Conservation (phyloP, 2,888 invertebrate genomes). For the Caenorhabditis uteleia region DNA sequence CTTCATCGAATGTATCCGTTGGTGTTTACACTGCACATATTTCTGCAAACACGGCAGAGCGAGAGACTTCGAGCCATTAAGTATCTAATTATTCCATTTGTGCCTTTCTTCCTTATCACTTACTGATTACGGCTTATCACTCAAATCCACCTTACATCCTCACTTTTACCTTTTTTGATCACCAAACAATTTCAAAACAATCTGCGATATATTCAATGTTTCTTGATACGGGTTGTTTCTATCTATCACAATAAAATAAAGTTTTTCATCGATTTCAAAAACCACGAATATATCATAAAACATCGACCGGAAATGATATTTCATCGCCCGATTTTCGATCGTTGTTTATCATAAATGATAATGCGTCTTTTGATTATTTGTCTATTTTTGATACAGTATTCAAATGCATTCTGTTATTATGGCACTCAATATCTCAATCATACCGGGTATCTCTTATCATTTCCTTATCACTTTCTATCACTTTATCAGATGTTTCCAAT, state of each 20-base stretch:
- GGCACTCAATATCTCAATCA: conserved; percentile 21
- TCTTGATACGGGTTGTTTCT: conserved; percentile 1
- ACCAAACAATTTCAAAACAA: neutral
- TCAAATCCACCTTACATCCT: too few relatives aligned
- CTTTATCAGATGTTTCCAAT: conserved; percentile 33
- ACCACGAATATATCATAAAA: neutral
- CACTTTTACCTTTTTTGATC: neutral
- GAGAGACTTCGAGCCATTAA: conserved; percentile 43
- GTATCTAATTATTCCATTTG: conserved; percentile 20
- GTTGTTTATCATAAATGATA: neutral
- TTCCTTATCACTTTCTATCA: too few relatives aligned
- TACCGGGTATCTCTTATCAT: conserved; percentile 7
- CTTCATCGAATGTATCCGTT: conserved; percentile 41
- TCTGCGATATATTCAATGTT: neutral
- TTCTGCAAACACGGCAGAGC: conserved; percentile 35
- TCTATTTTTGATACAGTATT: neutral
- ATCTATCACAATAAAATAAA: neutral
- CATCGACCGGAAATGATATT: too few relatives aligned
- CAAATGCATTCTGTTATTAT: conserved; percentile 17
- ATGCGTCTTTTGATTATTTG: neutral
- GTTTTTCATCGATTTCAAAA: neutral
- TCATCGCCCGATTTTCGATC: neutral
- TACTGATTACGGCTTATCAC: too few relatives aligned
- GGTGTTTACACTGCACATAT: conserved; percentile 43
- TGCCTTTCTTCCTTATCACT: neutral